Evolutionary conservation across 2,797 vertebrate genomes (phyloP).

Genomic region (Typhlichthys subterraneus): DNA sequence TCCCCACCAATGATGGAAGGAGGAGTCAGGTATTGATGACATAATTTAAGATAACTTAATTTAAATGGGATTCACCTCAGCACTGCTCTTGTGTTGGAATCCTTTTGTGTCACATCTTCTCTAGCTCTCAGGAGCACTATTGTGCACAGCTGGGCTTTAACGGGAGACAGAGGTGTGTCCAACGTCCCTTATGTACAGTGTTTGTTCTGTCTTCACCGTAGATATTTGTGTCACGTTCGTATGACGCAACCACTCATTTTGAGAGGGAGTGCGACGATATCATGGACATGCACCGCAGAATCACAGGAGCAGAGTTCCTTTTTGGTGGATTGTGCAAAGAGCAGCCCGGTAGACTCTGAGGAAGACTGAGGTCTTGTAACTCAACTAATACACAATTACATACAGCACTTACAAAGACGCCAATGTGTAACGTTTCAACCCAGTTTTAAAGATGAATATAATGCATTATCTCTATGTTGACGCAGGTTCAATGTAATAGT

Average conservation of each 20-base stretch:
- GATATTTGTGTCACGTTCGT: conserved; percentile 80
- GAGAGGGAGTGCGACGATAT: conserved; percentile 76
- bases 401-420: neutral
- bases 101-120: too few species aligned
- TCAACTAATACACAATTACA: too few species aligned
- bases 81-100: too few species aligned
- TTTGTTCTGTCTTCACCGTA: conserved; percentile 36
- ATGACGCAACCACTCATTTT: conserved; percentile 74
- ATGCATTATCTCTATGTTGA: too few species aligned
- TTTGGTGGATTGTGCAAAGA: conserved; percentile 62
- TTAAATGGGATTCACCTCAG: too few species aligned
- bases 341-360: conserved; percentile 50
- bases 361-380: conserved; percentile 49
- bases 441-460: conserved; percentile 12
- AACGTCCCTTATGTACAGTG: neutral
- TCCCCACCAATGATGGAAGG: conserved; percentile 75
- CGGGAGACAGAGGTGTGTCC: neutral
- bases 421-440: neutral
- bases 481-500: conserved; percentile 6
- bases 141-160: neutral
- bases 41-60: too few species aligned
- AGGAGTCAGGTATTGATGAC: conserved; percentile 70
- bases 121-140: neutral
- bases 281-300: conserved; percentile 73
- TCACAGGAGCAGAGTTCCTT: conserved; percentile 74